Evolutionary conservation across 2,888 invertebrate species (phyloP).

Genomic region (Orthonevra nobilis): DNA sequence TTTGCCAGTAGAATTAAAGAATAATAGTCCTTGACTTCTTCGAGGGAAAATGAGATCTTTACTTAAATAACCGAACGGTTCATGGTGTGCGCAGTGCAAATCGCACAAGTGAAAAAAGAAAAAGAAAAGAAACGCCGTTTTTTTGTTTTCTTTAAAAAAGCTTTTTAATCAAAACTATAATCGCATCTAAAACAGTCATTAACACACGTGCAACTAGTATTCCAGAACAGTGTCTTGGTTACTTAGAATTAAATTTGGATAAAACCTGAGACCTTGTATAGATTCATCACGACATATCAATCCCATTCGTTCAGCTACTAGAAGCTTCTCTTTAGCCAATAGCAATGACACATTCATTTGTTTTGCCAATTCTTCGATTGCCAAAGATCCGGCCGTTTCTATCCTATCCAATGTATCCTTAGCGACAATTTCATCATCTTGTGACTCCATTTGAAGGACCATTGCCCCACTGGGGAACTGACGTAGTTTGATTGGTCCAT

Average conservation of each 20-base stretch:
- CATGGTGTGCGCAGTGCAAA: too few species aligned
- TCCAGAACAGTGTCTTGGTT: slow-evolving; percentile 46
- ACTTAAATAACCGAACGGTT: too few species aligned
- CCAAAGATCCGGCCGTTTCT: slow-evolving; percentile 85
- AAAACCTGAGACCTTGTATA: slow-evolving; percentile 96
- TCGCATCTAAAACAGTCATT: slow-evolving; percentile 22
- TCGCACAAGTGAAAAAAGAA: too few species aligned
- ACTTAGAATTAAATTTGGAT: slow-evolving; percentile 90
- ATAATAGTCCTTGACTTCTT: too few species aligned
- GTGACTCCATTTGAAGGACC: slow-evolving; percentile 91
- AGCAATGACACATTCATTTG: slow-evolving; percentile 91
- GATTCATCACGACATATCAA: slow-evolving; percentile 96
- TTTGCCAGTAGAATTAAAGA: too few species aligned
- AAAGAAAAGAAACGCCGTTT: too few species aligned
- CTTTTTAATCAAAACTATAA: slow-evolving; percentile 32
- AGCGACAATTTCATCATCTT: slow-evolving; percentile 87
- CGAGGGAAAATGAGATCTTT: too few species aligned
- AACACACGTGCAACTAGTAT: slow-evolving; percentile 27
- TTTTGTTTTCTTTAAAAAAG: too few species aligned
- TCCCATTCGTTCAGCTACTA: slow-evolving; percentile 92
- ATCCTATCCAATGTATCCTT: slow-evolving; percentile 84
- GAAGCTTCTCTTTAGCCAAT: slow-evolving; percentile 93
- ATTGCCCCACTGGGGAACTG: slow-evolving; percentile 97
- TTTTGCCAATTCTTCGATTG: slow-evolving; percentile 93
- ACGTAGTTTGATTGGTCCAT: slow-evolving; percentile 88